phyloP scores from a whole-genome alignment of 53 echinoderm and acorn worm genomes.

The Temnopleurus reevesii region DNA sequence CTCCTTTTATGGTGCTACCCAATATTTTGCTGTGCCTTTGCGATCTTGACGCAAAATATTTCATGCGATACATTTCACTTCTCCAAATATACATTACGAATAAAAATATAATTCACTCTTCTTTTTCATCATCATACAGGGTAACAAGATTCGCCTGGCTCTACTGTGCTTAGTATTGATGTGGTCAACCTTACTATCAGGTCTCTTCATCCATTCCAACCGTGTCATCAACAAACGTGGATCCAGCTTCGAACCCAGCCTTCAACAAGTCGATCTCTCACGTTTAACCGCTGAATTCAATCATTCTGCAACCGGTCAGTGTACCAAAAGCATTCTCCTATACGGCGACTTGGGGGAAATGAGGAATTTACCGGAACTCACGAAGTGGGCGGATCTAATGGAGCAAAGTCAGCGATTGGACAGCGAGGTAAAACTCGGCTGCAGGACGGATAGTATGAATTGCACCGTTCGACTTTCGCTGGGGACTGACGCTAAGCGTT shows the following conservation, averaged over 20 bases:
- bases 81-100: too few relatives aligned
- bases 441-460: neutral
- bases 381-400: constrained; percentile 37
- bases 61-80: too few relatives aligned
- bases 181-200: neutral
- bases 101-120: too few relatives aligned
- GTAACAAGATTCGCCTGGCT: neutral
- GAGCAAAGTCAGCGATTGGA: constrained; percentile 2
- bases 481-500: constrained; percentile 42
- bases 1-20: too few relatives aligned
- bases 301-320: neutral
- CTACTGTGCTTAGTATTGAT: neutral
- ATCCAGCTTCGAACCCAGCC: neutral
- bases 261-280: neutral
- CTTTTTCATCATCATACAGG: neutral
- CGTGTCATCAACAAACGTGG: neutral
- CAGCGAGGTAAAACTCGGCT: neutral
- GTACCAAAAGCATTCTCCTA: constrained; percentile 58
- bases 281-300: neutral
- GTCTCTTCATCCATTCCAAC: neutral
- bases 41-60: too few relatives aligned
- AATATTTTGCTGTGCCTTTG: too few relatives aligned
- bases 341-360: constrained; percentile 66
- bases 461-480: constrained; percentile 60
- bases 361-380: constrained; percentile 63